phyloP scores from a whole-genome alignment of 2,888 invertebrate genomes.

The Thyatira batis region DNA sequence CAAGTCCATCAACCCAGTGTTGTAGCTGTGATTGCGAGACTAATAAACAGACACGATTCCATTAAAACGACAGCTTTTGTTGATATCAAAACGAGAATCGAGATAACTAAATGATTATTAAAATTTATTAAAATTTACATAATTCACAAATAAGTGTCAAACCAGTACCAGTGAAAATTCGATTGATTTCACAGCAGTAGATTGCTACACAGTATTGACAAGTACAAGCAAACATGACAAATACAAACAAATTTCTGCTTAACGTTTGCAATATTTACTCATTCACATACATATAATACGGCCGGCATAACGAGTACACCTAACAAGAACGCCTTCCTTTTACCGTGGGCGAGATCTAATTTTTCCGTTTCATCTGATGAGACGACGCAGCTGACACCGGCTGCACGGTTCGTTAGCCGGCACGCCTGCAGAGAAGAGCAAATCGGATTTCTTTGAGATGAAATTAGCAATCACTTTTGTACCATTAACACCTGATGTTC shows the following conservation, averaged over 20 bases:
- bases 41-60: constrained; percentile 13
- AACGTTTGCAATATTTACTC: constrained; percentile 19
- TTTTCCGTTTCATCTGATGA: constrained; percentile 61
- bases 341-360: constrained; percentile 36
- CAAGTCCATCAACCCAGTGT: constrained; percentile 41
- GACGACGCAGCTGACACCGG: constrained; percentile 51
- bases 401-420: constrained; percentile 62
- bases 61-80: neutral
- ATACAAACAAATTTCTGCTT: constrained; percentile 26
- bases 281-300: constrained; percentile 24
- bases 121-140: neutral
- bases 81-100: neutral
- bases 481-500: constrained; percentile 53
- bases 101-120: constrained; percentile 4
- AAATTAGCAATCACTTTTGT: constrained; percentile 72
- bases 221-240: neutral
- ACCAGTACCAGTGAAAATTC: neutral
- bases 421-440: constrained; percentile 30
- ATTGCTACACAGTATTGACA: neutral
- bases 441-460: constrained; percentile 66
- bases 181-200: neutral
- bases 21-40: constrained; percentile 31
- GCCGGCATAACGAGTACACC: constrained; percentile 25
- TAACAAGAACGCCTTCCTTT: constrained; percentile 35
- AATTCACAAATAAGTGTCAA: neutral